A percentile compares a stretch with the other conserved stretches of the same genome.
These are phyloP conservation scores for Sialia sialis DNA, from an alignment of 2,113 vertebrate genomes.

Conservation along the genomic window DNA sequence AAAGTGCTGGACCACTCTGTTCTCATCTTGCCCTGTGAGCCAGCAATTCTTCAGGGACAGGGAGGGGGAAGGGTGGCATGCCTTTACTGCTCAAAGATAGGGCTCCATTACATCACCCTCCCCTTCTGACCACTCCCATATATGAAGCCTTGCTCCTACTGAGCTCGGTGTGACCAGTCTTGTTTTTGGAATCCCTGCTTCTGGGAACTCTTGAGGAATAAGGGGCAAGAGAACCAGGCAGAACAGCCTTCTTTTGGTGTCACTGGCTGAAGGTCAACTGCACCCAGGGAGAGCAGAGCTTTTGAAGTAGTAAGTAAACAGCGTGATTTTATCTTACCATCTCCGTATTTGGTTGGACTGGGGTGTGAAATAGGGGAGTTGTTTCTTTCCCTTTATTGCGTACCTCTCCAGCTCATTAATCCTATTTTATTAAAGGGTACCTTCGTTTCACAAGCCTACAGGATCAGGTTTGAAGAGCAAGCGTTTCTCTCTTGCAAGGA, in stretches of 20 bases:
- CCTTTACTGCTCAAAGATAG: background rate
- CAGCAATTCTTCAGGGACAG: background rate
- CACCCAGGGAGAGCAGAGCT: background rate
- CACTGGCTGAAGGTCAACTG: background rate
- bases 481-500: background rate
- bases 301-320: slow-evolving; percentile 29
- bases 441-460: background rate
- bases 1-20: background rate
- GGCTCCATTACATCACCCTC: background rate
- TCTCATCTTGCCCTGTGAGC: background rate
- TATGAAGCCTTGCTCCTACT: slow-evolving; percentile 19
- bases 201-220: background rate
- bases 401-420: background rate
- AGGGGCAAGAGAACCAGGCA: background rate
- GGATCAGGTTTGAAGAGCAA: background rate
- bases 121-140: slow-evolving; percentile 36
- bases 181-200: background rate
- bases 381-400: background rate
- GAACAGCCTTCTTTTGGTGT: background rate
- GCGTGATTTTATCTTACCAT: background rate
- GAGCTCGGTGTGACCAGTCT: background rate
- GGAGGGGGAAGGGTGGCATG: slow-evolving; percentile 1
- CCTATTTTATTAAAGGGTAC: background rate
- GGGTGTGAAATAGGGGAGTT: background rate
- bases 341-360: background rate